Base-by-base conservation (phyloP, 2,888 invertebrate species). In the Drosophila tripunctata region DNA sequence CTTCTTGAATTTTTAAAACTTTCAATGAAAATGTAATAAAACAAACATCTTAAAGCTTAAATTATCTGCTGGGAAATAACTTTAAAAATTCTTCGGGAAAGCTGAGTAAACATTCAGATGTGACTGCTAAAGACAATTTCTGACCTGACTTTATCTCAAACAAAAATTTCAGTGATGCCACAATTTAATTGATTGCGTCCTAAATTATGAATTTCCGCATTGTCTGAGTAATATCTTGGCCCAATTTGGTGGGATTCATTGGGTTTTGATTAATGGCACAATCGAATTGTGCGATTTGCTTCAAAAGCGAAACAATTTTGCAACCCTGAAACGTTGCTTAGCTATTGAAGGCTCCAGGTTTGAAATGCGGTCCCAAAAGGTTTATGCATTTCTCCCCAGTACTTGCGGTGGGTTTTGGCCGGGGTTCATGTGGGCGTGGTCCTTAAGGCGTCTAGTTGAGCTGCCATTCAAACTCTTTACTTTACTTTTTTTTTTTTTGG, bases 401-500 rank as follows among this genome's bases (percentile, higher is more conserved):
- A 17, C 21, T 21, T 27, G 4, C 14, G 38, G 7, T 7, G 8
- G 12, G n/a, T 12, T 4, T 2, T 3, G 8, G 4, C 3, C 5
- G 12, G 19, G 45, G 4, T n/a, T 6, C 10, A 21, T 19, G 36
- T 22, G 22, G 65, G 45, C 41, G 54, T 45, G 54, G 30, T 33
- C 10, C 21, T 15, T 24, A 30, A 31, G 41, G 21, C 21, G 24
- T 27, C 69, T 68, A 67, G 69, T 75, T 72, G 70, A 45, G 69
- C 74, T 78, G 64, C 63, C 70, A 71, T 81, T 68, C 63, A 75
- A 86, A 80, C 73, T 73, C 78, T 66, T 77, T 84, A 27, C 27
- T 27, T 27, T 27, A 27, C 27, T 27, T 27, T 27, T 22, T 24
- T 10, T n/a, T 33, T 30, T 14, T 40, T 48, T 35, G 56, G 21